Conservation (phyloP, 1,140 invertebrate genomes). For the Alviniconcha marisindica region DNA sequence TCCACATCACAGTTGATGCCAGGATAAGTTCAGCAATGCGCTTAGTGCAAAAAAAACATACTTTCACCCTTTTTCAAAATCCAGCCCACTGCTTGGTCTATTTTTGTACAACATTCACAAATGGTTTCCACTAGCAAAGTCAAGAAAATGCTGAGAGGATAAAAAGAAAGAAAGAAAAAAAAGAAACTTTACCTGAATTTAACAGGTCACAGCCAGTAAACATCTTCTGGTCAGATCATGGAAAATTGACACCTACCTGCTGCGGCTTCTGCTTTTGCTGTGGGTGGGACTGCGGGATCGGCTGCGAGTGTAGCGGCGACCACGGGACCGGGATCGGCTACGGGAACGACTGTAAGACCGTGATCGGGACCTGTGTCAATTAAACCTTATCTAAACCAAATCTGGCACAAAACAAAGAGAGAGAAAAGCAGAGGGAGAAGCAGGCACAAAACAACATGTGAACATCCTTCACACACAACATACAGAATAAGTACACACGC, state of each 20-base stretch:
- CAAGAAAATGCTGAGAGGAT: no score
- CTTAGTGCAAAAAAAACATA: no score
- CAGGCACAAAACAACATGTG: not conserved
- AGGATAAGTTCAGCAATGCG: no score
- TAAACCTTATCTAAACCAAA: not conserved
- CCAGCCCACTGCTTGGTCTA: no score
- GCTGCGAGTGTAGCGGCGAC: conserved; percentile 37
- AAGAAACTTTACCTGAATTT: no score
- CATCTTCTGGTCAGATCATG: no score
- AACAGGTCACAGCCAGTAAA: no score
- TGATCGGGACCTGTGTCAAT: not conserved
- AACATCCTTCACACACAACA: not conserved
- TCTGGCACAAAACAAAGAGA: not conserved
- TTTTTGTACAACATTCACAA: no score
- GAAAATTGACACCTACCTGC: conserved; percentile 39
- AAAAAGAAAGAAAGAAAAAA: no score
- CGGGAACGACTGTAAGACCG: conserved; percentile 51
- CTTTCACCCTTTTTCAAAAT: no score
- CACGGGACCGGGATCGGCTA: conserved; percentile 36
- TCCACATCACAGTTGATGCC: no score
- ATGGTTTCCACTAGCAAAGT: no score
- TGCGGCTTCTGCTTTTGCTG: conserved; percentile 54
- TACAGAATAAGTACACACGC: not conserved
- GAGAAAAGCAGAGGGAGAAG: not conserved
- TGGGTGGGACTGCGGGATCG: conserved; percentile 48